These are phyloP conservation scores for Holocentrus rufus DNA, from an alignment of 2,797 vertebrate genomes.

Conservation along the genomic window DNA sequence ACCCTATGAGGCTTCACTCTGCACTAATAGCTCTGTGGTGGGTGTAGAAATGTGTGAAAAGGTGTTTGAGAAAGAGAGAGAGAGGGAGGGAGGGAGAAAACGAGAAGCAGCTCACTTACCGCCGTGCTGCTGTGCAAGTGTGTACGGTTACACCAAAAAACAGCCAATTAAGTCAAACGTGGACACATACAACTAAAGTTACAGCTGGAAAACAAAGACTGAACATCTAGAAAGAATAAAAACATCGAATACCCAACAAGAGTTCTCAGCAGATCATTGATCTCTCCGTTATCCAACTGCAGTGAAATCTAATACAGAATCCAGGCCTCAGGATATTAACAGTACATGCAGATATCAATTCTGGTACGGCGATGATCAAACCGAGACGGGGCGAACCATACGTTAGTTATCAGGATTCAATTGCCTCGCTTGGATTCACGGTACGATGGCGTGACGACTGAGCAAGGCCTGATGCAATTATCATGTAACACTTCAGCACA, in stretches of 20 bases:
- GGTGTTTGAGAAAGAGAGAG: neutral
- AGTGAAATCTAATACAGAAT: constrained; percentile 6
- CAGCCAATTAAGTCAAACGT: constrained; percentile 1
- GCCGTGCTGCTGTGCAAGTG: neutral
- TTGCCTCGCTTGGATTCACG: constrained; percentile 25
- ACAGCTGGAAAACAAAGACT: neutral
- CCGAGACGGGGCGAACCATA: neutral
- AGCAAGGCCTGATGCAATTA: constrained; percentile 47
- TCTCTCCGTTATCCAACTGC: neutral
- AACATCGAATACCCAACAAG: neutral
- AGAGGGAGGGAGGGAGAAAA: neutral
- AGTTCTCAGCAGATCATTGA: constrained; percentile 2
- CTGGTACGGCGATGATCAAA: constrained; percentile 39
- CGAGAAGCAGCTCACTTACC: neutral
- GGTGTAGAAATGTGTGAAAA: constrained; percentile 37
- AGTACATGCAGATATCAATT: constrained; percentile 20
- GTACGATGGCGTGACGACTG: constrained; percentile 40
- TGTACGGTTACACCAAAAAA: neutral
- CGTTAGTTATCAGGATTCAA: constrained; percentile 3
- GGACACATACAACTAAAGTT: neutral
- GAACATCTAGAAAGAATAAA: constrained; percentile 15
- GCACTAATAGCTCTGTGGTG: constrained; percentile 44
- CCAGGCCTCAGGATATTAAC: constrained; percentile 16
- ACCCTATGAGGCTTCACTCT: constrained; percentile 58
- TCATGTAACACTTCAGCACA: constrained; percentile 45